Conservation (phyloP, 1,140 invertebrate species). For the Calliopsis andreniformis region DNA sequence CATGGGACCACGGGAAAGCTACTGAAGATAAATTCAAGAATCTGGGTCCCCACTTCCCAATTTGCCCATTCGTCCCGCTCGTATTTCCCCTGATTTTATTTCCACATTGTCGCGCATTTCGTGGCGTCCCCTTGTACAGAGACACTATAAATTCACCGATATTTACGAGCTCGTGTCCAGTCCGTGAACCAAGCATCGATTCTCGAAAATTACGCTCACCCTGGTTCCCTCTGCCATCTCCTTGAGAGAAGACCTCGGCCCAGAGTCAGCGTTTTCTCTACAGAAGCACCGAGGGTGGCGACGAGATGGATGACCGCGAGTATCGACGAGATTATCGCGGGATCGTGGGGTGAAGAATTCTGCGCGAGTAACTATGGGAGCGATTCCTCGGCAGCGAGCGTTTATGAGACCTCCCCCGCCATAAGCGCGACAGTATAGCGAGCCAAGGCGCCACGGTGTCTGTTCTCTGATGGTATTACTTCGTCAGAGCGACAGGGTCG, state of each 20-base stretch:
- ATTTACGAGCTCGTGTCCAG: constrained; percentile 24
- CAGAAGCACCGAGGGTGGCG: background rate
- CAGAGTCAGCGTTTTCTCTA: constrained; percentile 24
- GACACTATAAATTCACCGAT: constrained; percentile 20
- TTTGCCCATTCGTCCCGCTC: background rate
- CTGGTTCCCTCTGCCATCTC: background rate
- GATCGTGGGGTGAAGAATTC: constrained; percentile 36
- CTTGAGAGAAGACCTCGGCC: background rate
- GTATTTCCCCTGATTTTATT: constrained; percentile 9
- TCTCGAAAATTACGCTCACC: constrained; percentile 18
- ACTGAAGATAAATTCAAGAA: background rate
- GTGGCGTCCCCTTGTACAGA: background rate
- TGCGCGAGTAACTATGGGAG: constrained; percentile 28
- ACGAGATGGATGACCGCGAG: constrained; percentile 24
- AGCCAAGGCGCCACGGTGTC: constrained; percentile 73
- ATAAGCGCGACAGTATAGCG: background rate
- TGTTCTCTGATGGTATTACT: constrained; percentile 60
- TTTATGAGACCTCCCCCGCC: constrained; percentile 3
- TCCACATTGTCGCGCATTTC: background rate
- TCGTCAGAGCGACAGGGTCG: background rate
- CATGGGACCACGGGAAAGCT: background rate
- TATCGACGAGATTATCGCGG: constrained; percentile 38
- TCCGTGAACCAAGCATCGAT: constrained; percentile 20
- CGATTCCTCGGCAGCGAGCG: constrained; percentile 40
- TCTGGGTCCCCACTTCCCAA: background rate